Evolutionary conservation across 2,113 vertebrate genomes (phyloP).

Genomic region (Ancistrus triradiatus): DNA sequence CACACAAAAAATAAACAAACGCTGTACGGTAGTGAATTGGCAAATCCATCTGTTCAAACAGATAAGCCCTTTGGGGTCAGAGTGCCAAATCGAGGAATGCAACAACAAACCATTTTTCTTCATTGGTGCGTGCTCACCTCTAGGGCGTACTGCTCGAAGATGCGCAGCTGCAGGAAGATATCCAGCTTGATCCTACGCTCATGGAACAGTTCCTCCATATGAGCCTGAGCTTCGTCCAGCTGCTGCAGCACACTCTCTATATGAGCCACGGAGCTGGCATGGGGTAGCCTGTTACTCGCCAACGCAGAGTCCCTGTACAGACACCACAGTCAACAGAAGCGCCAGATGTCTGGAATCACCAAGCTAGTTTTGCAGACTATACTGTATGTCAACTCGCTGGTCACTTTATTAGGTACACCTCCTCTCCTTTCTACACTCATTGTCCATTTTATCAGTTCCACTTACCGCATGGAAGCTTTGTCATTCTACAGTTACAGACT

Average conservation of each 20-base stretch:
- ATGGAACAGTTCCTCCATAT: slow-evolving; percentile 87
- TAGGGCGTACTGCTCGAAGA: slow-evolving; percentile 85
- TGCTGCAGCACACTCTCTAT: slow-evolving; percentile 84
- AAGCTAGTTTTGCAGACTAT: no score
- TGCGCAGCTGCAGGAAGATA: slow-evolving; percentile 84
- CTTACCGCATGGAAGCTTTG: no score
- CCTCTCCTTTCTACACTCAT: no score
- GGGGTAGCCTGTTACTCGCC: slow-evolving; percentile 82
- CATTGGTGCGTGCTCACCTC: slow-evolving; percentile 66
- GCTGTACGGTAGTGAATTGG: neutral
- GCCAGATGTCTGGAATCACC: no score
- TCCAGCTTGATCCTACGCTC: slow-evolving; percentile 85
- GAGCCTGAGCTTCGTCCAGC: slow-evolving; percentile 83
- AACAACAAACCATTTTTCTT: neutral
- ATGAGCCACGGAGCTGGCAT: slow-evolving; percentile 85
- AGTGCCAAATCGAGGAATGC: neutral
- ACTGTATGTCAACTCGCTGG: no score
- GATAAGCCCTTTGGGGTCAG: slow-evolving; percentile 14
- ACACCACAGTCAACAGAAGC: slow-evolving; percentile 17
- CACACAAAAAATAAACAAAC: slow-evolving; percentile 15
- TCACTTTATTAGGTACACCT: no score
- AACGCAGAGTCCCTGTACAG: slow-evolving; percentile 76
- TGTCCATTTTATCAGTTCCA: no score
- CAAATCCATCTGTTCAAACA: slow-evolving; percentile 27
- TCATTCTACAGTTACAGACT: no score